These are phyloP conservation scores for Torymus texanus DNA, from an alignment of 2,888 invertebrate species.

Conservation along the genomic window DNA sequence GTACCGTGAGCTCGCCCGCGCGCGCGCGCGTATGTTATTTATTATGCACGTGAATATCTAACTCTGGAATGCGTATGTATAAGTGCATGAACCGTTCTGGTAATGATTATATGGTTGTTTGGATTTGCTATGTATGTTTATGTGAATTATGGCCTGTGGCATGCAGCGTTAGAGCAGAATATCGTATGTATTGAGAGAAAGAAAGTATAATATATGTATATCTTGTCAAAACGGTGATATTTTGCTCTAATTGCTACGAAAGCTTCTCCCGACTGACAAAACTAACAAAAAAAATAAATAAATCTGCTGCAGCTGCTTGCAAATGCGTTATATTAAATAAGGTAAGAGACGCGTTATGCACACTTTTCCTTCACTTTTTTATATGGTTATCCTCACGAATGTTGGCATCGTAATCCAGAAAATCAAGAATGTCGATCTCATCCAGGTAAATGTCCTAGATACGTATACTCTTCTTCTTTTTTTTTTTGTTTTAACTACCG, in stretches of 20 bases:
- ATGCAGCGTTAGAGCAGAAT: conserved; percentile 39
- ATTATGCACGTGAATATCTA: too few species aligned
- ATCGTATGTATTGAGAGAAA: not conserved
- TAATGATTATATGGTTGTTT: too few species aligned
- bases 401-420: conserved; percentile 43
- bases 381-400: conserved; percentile 19
- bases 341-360: conserved; percentile 49
- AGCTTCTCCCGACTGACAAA: conserved; percentile 50
- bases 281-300: not conserved
- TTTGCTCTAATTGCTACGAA: conserved; percentile 38
- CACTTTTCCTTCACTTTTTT: conserved; percentile 22
- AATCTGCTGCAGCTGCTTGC: conserved; percentile 43
- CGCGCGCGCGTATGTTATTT: too few species aligned
- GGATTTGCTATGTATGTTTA: too few species aligned
- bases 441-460: conserved; percentile 52
- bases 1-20: too few species aligned
- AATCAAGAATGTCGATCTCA: conserved; percentile 39
- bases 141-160: not conserved
- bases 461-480: conserved; percentile 10
- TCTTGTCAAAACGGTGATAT: conserved; percentile 10
- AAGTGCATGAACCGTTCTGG: too few species aligned
- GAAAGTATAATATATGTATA: not conserved
- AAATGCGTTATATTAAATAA: conserved; percentile 38
- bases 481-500: not conserved
- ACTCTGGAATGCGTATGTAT: too few species aligned